Evolutionary conservation across 1,140 invertebrate genomes (phyloP).

Genomic region (Drosophila auraria): DNA sequence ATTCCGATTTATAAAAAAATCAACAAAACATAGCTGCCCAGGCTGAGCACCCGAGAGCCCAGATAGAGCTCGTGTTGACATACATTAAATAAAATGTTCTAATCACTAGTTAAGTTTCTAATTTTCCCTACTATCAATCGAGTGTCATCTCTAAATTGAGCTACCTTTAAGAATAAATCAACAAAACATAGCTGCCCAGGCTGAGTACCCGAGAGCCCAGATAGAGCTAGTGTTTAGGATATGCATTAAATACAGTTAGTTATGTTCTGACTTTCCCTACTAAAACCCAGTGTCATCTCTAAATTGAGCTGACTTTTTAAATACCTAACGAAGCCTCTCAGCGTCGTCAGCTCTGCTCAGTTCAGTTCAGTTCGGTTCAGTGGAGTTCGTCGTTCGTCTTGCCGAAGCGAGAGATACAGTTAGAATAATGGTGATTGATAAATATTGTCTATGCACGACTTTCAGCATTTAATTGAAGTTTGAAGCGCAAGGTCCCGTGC

Average conservation of each 20-base stretch:
- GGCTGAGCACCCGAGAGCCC: no score
- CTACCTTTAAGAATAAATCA: background rate
- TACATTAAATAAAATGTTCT: no score
- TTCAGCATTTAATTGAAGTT: conserved; percentile 76
- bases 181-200: no score
- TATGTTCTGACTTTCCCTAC: background rate
- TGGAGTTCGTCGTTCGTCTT: conserved; percentile 24
- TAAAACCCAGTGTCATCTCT: conserved; percentile 12
- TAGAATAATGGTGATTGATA: conserved; percentile 84
- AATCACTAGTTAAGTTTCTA: no score
- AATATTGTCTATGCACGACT: conserved; percentile 81
- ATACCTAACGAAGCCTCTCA: conserved; percentile 34
- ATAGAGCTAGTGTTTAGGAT: background rate
- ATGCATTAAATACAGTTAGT: no score
- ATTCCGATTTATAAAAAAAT: background rate
- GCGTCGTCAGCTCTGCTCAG: conserved; percentile 7
- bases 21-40: no score
- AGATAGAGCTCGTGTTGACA: background rate
- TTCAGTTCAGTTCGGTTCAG: conserved; percentile 2
- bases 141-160: no score
- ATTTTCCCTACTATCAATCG: no score
- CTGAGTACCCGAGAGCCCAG: no score
- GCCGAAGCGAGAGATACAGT: conserved; percentile 53
- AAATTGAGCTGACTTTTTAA: conserved; percentile 41
- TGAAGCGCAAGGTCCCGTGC: conserved; percentile 65